phyloP scores from a whole-genome alignment of 2,797 vertebrate genomes.

The Chelon labrosus region DNA sequence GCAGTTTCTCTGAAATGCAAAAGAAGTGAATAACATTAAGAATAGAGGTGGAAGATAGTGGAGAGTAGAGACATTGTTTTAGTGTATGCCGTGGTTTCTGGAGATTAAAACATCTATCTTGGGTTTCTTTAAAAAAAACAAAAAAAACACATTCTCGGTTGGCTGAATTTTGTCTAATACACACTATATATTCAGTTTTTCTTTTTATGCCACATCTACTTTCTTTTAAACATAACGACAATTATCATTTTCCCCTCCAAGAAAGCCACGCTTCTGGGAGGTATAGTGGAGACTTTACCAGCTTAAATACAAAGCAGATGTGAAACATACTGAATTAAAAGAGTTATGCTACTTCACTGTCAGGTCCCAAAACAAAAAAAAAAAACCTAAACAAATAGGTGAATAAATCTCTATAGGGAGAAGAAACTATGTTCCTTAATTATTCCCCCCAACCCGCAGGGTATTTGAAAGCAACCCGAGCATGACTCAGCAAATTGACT shows the following conservation, averaged over 20 bases:
- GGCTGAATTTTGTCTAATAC: not conserved
- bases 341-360: conserved; percentile 33
- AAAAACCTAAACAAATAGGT: conserved; percentile 70
- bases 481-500: conserved; percentile 86
- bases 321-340: conserved; percentile 42
- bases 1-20: conserved; percentile 56
- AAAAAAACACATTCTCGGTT: not conserved
- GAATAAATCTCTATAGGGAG: conserved; percentile 66
- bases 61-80: conserved; percentile 31
- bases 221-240: conserved; percentile 24
- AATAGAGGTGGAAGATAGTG: conserved; percentile 5
- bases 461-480: conserved; percentile 81
- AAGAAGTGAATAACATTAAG: conserved; percentile 66
- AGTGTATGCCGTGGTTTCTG: conserved; percentile 12
- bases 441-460: conserved; percentile 73
- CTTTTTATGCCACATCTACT: not conserved
- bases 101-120: conserved; percentile 41
- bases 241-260: conserved; percentile 45
- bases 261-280: conserved; percentile 48
- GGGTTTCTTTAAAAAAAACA: conserved; percentile 9
- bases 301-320: conserved; percentile 50
- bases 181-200: not conserved
- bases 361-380: conserved; percentile 53
- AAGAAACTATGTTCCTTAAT: conserved; percentile 74
- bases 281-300: conserved; percentile 36